phyloP scores from a whole-genome alignment of 2,888 invertebrate genomes.

The Heterodera filipjevi region DNA sequence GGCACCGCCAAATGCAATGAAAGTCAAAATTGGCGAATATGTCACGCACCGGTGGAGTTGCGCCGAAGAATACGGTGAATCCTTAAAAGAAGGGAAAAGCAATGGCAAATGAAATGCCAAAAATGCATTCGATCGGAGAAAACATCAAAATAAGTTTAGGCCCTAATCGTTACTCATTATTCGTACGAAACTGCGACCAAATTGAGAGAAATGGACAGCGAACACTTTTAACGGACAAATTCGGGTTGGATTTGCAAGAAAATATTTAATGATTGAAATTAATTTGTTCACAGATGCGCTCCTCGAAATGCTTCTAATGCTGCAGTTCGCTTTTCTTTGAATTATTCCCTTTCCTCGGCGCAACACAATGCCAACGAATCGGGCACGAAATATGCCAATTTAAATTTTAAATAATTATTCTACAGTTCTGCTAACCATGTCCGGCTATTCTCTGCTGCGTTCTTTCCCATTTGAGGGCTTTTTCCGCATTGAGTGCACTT shows the following conservation, averaged over 20 bases:
- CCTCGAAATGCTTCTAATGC: not conserved
- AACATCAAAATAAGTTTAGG: not conserved
- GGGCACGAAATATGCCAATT: not conserved
- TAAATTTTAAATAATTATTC: not conserved
- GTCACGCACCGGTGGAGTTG: not conserved
- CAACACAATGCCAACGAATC: not conserved
- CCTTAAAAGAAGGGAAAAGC: not conserved
- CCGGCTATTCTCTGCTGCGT: not conserved
- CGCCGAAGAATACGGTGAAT: not conserved
- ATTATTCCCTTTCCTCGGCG: not conserved
- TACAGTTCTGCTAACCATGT: not conserved
- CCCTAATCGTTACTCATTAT: not conserved
- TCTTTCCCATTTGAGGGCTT: not conserved
- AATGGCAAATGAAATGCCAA: not conserved
- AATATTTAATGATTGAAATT: not conserved
- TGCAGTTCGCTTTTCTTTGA: not conserved
- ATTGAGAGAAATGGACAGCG: not conserved
- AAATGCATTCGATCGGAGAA: not conserved
- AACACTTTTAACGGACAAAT: not conserved
- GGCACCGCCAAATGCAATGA: not conserved
- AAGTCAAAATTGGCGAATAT: not conserved
- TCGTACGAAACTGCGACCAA: slow-evolving; percentile 12
- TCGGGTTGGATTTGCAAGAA: not conserved
- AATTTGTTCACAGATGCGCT: not conserved
- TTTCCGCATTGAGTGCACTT: slow-evolving; percentile 10